A percentile compares a stretch with the other conserved stretches of the same genome.
These are phyloP conservation scores for Hydrotaea diabolus DNA, from an alignment of 2,888 invertebrate genomes.

Conservation along the genomic window DNA sequence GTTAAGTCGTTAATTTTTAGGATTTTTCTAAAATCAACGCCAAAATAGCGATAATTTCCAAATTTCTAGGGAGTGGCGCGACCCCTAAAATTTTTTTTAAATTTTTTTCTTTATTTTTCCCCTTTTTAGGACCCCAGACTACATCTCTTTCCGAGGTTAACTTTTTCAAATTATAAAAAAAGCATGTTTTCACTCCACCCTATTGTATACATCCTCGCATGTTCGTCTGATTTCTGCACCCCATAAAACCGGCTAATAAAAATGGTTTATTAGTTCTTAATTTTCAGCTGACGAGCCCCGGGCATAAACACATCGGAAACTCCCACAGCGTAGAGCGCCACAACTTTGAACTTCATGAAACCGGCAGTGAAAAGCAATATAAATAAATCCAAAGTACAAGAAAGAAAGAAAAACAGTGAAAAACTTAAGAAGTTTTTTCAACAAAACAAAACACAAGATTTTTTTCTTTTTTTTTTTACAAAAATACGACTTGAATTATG, in stretches of 20 bases:
- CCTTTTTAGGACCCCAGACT: too few species aligned
- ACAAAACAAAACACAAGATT: conserved; percentile 18
- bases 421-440: conserved; percentile 5
- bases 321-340: background rate
- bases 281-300: conserved; percentile 5
- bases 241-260: conserved; percentile 54
- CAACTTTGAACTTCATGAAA: conserved; percentile 24
- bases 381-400: conserved; percentile 23
- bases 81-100: too few species aligned
- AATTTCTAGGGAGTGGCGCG: too few species aligned
- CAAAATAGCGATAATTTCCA: too few species aligned
- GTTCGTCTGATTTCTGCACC: conserved; percentile 12
- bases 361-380: background rate
- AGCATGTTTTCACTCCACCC: too few species aligned
- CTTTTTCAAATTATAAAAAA: too few species aligned
- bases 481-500: conserved; percentile 40
- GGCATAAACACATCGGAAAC: background rate
- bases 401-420: background rate
- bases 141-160: too few species aligned
- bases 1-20: too few species aligned
- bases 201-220: too few species aligned
- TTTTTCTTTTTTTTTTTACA: background rate
- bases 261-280: conserved; percentile 53
- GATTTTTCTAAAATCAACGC: too few species aligned
- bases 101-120: too few species aligned